Evolutionary conservation across 1,140 invertebrate species (phyloP).

Genomic region (Steinernema khuongi): DNA sequence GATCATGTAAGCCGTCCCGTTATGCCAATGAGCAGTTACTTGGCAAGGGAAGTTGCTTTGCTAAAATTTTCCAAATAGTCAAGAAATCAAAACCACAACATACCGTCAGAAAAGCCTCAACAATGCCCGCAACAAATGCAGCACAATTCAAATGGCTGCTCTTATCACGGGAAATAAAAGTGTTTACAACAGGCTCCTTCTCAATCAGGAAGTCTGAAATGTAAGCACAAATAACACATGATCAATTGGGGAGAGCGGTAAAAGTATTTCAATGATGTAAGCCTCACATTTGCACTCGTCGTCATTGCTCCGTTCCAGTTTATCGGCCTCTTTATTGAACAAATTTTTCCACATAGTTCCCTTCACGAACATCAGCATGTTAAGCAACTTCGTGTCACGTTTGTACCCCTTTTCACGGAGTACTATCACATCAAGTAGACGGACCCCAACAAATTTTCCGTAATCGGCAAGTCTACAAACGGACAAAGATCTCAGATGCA

Average conservation of each 20-base stretch:
- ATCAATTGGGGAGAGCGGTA: slow-evolving; percentile 26
- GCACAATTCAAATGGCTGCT: slow-evolving; percentile 95
- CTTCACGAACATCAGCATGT: slow-evolving; percentile 90
- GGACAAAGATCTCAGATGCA: not conserved
- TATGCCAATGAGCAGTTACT: slow-evolving; percentile 80
- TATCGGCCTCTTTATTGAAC: slow-evolving; percentile 96
- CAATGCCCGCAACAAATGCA: slow-evolving; percentile 93
- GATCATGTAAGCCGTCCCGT: slow-evolving; percentile 97
- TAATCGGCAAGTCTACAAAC: slow-evolving; percentile 76
- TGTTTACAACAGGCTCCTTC: slow-evolving; percentile 91
- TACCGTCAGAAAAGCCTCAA: slow-evolving; percentile 87
- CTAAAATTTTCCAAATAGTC: slow-evolving; percentile 35
- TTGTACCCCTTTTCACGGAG: slow-evolving; percentile 86
- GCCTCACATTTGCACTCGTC: slow-evolving; percentile 81
- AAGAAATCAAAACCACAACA: slow-evolving; percentile 62
- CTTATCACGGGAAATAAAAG: slow-evolving; percentile 93
- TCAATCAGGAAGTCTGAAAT: slow-evolving; percentile 85
- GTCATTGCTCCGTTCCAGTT: slow-evolving; percentile 94
- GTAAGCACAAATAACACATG: slow-evolving; percentile 14
- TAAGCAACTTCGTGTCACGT: slow-evolving; percentile 86
- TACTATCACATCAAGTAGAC: slow-evolving; percentile 85
- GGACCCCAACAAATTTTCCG: slow-evolving; percentile 85
- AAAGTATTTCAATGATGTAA: slow-evolving; percentile 37
- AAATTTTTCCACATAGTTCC: slow-evolving; percentile 93
- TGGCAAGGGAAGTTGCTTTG: slow-evolving; percentile 58